phyloP scores from a whole-genome alignment of 2,113 vertebrate genomes.

The Suncus etruscus region DNA sequence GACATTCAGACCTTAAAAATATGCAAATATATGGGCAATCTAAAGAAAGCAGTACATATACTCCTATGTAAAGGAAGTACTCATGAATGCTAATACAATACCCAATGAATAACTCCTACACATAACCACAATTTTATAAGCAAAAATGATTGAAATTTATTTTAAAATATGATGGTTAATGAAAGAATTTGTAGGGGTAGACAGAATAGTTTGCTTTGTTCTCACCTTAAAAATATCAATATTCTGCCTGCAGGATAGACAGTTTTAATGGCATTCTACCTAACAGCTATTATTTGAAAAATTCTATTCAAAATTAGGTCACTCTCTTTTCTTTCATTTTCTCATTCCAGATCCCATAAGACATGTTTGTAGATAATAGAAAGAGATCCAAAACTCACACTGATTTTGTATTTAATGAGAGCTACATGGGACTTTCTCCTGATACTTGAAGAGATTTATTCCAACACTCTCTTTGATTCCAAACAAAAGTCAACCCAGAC shows the following conservation, averaged over 20 bases:
- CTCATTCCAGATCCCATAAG: conserved; percentile 18
- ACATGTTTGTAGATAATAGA: conserved; percentile 22
- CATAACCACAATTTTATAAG: background rate
- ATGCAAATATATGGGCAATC: background rate
- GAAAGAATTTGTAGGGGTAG: background rate
- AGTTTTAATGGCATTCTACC: background rate
- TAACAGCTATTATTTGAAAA: conserved; percentile 24
- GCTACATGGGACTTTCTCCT: conserved; percentile 47
- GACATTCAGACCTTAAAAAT: background rate
- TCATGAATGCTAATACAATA: background rate
- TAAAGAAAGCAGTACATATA: background rate
- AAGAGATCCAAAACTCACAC: conserved; percentile 29
- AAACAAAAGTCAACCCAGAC: conserved; percentile 25
- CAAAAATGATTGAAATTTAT: conserved; percentile 1
- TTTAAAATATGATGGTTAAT: background rate
- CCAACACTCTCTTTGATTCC: conserved; percentile 34
- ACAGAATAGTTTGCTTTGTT: conserved; percentile 8
- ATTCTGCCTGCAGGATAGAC: background rate
- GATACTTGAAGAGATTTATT: conserved; percentile 48
- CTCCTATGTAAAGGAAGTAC: background rate
- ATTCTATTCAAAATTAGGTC: conserved; percentile 47
- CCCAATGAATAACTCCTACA: background rate
- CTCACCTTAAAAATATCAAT: conserved; percentile 5
- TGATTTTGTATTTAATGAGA: conserved; percentile 54
- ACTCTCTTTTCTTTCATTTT: background rate